Evolutionary conservation across 2,888 invertebrate species (phyloP).

Genomic region (Bombyx huttoni): DNA sequence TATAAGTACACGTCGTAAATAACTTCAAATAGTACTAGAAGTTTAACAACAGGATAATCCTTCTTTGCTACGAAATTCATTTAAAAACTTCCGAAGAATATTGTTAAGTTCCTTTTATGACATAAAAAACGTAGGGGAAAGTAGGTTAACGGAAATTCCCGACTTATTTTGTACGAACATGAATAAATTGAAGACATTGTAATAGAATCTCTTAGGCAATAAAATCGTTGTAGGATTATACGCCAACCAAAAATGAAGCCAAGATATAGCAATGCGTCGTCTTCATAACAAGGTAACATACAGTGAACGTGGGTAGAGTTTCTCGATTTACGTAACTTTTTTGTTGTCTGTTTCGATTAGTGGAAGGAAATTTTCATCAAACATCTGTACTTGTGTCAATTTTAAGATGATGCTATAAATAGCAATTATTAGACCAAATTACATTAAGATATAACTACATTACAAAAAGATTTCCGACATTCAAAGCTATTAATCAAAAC

Average conservation of each 20-base stretch:
- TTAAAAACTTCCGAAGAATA: constrained; percentile 20
- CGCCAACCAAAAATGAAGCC: constrained; percentile 1
- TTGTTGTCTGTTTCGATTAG: constrained; percentile 9
- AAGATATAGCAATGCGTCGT: not conserved
- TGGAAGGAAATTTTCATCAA: constrained; percentile 16
- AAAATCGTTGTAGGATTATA: constrained; percentile 7
- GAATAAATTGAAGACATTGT: constrained; percentile 10
- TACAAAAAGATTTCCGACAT: too few relatives aligned
- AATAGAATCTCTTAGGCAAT: constrained; percentile 11
- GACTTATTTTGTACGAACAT: constrained; percentile 20
- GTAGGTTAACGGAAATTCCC: constrained; percentile 30
- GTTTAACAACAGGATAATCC: not conserved
- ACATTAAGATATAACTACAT: too few relatives aligned
- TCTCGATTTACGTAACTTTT: constrained; percentile 13
- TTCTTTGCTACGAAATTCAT: constrained; percentile 2
- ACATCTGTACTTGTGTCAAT: too few relatives aligned
- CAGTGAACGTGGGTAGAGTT: constrained; percentile 7
- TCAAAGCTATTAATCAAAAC: too few relatives aligned
- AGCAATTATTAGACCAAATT: too few relatives aligned
- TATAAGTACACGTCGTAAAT: not conserved
- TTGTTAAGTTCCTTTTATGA: constrained; percentile 7
- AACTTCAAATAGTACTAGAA: not conserved
- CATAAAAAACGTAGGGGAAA: constrained; percentile 31
- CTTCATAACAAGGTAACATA: constrained; percentile 3
- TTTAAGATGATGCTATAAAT: too few relatives aligned